Percentiles rank a stretch among this genome's conserved stretches.
These are phyloP conservation scores for Sturnira hondurensis DNA, from an alignment of 2,113 vertebrate species.

Conservation along the genomic window DNA sequence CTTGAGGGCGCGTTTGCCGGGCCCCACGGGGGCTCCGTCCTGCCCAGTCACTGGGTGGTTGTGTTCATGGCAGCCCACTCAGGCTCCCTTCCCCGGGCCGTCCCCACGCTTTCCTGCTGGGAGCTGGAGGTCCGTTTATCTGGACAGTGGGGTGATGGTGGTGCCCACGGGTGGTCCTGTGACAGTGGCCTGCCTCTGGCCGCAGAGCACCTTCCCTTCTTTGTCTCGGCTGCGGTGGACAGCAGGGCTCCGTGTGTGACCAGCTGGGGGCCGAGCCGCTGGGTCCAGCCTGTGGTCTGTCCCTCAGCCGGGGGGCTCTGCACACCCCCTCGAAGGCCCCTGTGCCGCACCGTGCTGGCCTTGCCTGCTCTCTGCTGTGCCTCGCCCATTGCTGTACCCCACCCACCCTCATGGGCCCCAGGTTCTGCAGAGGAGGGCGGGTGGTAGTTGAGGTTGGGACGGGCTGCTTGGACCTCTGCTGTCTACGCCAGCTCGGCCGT, in stretches of 20 bases:
- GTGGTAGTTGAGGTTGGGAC: background rate
- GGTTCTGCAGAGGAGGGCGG: background rate
- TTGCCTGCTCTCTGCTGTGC: background rate
- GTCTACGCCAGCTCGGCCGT: background rate
- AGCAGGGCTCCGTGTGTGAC: background rate
- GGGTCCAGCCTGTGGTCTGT: background rate
- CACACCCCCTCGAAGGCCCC: background rate
- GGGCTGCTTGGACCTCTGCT: background rate
- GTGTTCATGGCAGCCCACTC: background rate
- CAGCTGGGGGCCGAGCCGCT: background rate
- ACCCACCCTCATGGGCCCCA: background rate
- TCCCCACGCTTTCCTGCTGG: background rate
- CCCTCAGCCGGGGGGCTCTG: background rate
- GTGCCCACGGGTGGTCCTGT: background rate
- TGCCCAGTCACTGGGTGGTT: background rate
- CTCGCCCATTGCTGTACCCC: background rate
- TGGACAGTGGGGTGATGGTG: background rate
- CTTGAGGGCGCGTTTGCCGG: background rate
- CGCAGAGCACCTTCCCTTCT: background rate
- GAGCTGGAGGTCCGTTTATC: background rate
- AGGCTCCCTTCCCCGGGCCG: background rate
- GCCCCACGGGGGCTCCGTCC: background rate
- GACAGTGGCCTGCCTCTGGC: background rate
- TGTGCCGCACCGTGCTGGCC: too few species aligned
- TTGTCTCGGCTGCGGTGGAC: background rate